phyloP scores from a whole-genome alignment of 2,113 vertebrate species.

The Mesembrinibis cayennensis region DNA sequence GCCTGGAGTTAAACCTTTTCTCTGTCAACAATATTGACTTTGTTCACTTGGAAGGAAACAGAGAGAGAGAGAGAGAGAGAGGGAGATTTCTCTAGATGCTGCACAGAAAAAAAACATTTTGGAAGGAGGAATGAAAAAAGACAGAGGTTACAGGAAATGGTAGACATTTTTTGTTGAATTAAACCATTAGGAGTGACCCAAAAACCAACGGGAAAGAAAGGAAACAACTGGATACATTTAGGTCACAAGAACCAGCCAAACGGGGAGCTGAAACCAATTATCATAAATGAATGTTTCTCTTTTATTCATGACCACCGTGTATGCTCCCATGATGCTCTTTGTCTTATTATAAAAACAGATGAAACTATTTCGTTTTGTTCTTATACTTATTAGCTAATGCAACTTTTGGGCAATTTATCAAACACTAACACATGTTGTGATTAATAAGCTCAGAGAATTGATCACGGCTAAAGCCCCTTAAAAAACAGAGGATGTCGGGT shows the following conservation, averaged over 20 bases:
- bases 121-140: slow-evolving; percentile 91
- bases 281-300: slow-evolving; percentile 89
- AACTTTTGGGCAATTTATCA: slow-evolving; percentile 84
- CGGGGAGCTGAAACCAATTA: slow-evolving; percentile 90
- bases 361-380: slow-evolving; percentile 83
- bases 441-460: slow-evolving; percentile 77
- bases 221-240: slow-evolving; percentile 91
- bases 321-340: slow-evolving; percentile 87
- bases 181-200: slow-evolving; percentile 94
- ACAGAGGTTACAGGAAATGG: slow-evolving; percentile 95
- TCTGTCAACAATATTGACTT: slow-evolving; percentile 86
- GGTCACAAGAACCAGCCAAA: slow-evolving; percentile 87
- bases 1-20: slow-evolving; percentile 77
- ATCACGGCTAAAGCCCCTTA: slow-evolving; percentile 64
- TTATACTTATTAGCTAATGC: slow-evolving; percentile 84
- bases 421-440: slow-evolving; percentile 79
- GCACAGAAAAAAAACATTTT: slow-evolving; percentile 78
- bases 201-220: slow-evolving; percentile 84
- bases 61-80: slow-evolving; percentile 56
- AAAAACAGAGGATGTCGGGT: slow-evolving; percentile 35
- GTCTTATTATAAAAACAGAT: slow-evolving; percentile 87
- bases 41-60: slow-evolving; percentile 82
- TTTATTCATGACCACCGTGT: slow-evolving; percentile 87
- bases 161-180: slow-evolving; percentile 97
- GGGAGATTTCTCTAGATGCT: slow-evolving; percentile 75